Percentiles rank a stretch among this genome's conserved stretches.
Conservation (phyloP, 2,888 invertebrate species). For the Heterodera filipjevi region DNA sequence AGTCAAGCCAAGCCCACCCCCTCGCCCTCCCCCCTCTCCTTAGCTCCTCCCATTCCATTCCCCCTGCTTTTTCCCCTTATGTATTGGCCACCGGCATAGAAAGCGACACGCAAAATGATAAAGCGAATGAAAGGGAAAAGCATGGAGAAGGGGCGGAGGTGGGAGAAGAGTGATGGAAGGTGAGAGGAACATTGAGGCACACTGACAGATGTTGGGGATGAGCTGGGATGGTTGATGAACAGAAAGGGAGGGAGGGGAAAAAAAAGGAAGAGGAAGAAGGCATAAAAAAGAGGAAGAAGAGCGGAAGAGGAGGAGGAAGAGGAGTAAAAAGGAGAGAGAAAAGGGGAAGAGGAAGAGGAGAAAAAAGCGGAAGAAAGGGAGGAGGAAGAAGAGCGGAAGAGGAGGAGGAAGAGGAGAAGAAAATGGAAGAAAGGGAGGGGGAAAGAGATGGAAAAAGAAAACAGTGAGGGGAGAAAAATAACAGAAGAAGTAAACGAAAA, state of each 20-base stretch:
- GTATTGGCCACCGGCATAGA: constrained; percentile 9
- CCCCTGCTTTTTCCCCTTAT: background rate
- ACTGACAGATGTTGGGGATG: too few species aligned
- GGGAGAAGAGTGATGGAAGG: too few species aligned
- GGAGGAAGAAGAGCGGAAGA: background rate
- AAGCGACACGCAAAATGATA: constrained; percentile 10
- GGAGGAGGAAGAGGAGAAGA: background rate
- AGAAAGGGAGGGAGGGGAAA: background rate
- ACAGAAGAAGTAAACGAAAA: background rate
- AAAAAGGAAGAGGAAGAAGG: background rate
- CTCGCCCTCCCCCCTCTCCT: background rate
- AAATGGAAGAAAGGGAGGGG: constrained; percentile 1
- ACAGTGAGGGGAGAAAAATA: background rate
- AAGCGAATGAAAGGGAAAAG: background rate
- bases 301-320: constrained; percentile 2
- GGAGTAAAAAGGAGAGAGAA: background rate
- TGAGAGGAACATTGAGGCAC: too few species aligned
- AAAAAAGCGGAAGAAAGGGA: background rate
- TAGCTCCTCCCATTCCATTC: background rate
- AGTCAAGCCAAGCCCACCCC: background rate
- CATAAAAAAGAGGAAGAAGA: background rate
- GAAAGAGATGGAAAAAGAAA: background rate
- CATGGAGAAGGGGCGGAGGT: background rate
- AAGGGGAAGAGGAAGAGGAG: background rate
- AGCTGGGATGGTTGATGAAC: too few species aligned